Evolutionary conservation across 2,888 invertebrate species (phyloP).

Genomic region (Pseudoips prasinana): DNA sequence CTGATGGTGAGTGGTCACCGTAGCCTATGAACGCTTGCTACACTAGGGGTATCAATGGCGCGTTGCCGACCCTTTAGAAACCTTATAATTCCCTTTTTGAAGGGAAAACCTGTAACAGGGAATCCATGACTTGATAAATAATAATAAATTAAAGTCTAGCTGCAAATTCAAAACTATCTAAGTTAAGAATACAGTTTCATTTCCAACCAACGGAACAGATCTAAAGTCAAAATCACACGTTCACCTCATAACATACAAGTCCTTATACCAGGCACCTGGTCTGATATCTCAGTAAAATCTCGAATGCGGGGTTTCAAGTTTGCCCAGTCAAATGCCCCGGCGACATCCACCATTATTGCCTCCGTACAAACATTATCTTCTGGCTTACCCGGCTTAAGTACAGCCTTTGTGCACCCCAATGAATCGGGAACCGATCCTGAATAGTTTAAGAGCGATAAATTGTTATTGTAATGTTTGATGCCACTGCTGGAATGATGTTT

Average conservation of each 20-base stretch:
- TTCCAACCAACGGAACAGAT: too few relatives aligned
- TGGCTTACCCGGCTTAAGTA: constrained; percentile 55
- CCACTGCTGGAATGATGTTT: constrained; percentile 9
- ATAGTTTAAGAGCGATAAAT: constrained; percentile 36
- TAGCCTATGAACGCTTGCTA: too few relatives aligned
- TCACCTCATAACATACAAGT: constrained; percentile 4
- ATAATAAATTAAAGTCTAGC: too few relatives aligned
- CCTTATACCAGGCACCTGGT: constrained; percentile 27
- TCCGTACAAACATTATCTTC: constrained; percentile 67
- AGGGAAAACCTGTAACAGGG: too few relatives aligned
- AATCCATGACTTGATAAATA: too few relatives aligned
- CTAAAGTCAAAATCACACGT: too few relatives aligned
- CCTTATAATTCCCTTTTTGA: too few relatives aligned
- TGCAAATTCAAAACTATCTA: too few relatives aligned
- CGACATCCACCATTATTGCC: constrained; percentile 73
- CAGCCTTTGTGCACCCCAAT: constrained; percentile 28
- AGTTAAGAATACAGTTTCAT: too few relatives aligned
- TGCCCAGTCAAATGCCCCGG: constrained; percentile 70
- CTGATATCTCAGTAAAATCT: constrained; percentile 35
- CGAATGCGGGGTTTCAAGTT: constrained; percentile 44
- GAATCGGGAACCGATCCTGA: constrained; percentile 19
- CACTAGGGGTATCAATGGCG: too few relatives aligned
- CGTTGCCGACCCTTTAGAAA: too few relatives aligned
- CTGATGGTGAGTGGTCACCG: too few relatives aligned
- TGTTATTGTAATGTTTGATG: constrained; percentile 21